Base-by-base conservation (phyloP, 1,140 invertebrate genomes). In the Conus betulinus region DNA sequence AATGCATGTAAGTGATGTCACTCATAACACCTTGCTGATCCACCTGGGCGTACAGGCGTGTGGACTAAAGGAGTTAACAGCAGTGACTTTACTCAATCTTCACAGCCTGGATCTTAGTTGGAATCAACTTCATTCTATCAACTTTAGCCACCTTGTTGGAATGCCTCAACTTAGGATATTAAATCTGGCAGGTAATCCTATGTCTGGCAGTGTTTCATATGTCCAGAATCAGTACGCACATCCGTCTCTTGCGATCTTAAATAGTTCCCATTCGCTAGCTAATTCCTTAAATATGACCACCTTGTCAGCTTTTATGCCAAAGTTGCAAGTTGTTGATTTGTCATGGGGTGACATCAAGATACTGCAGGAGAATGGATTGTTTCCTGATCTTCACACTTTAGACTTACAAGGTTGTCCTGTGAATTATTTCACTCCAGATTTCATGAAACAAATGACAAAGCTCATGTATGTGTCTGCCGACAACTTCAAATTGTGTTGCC, bases 401-500 rank as follows among this genome's bases (percentile, higher is more conserved):
- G 51, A 83, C 20, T 39, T 83, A 15, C 81, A 52, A 5, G 39
- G 53, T 51, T 52, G 51, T 53, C 81, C 81, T 39, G n/a, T 83
- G 7, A 83, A 25, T 52, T 0, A 53, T 39, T 83, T 83, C 20
- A 17, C 51, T 53, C 25, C 7, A 55, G 81, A 53, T 8, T 23
- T 83, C 15, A 39, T 83, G 25, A 25, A 17, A 8, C 25, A 23
- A 17, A 8, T 83, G 27, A 1, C 5, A 23, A 13, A 55, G 5
- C 52, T 83, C 7, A 23, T 39, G 51, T 17, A 8, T 4, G 81
- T 83, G 13, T 83, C 3, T 83, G 81, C 81, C 20, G 81, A 83
- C 51, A 83, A 83, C 51, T 83, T 39, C 81, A 83, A 83, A 55
- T 13, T 83, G n/a, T 83, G 81, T n/a, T 83, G 81, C 51, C 52